These are phyloP conservation scores for Apotomis capreana DNA, from an alignment of 2,888 invertebrate genomes.

Conservation along the genomic window DNA sequence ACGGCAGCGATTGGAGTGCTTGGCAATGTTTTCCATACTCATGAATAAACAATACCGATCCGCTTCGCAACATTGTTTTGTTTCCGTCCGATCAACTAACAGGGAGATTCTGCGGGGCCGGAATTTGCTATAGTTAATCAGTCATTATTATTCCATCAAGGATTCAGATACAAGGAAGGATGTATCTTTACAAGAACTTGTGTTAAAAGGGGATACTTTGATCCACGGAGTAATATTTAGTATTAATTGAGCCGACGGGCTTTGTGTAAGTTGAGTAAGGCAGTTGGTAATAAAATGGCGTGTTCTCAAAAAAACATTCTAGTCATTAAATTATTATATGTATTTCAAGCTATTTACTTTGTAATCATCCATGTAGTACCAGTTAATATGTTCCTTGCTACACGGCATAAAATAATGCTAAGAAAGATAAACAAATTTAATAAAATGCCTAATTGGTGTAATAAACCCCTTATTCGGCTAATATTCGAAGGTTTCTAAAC, in stretches of 20 bases:
- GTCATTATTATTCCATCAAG: slow-evolving; percentile 27
- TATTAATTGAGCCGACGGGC: too few species aligned
- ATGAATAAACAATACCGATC: slow-evolving; percentile 63
- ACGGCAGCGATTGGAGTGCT: slow-evolving; percentile 56
- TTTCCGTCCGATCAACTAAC: slow-evolving; percentile 45
- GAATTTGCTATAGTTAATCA: slow-evolving; percentile 28
- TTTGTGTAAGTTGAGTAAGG: too few species aligned
- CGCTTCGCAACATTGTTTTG: slow-evolving; percentile 48
- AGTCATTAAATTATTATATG: too few species aligned
- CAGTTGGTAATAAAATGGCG: too few species aligned
- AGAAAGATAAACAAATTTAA: background rate
- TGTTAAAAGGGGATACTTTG: too few species aligned
- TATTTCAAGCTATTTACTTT: too few species aligned
- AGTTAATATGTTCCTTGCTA: background rate
- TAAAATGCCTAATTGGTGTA: slow-evolving; percentile 9
- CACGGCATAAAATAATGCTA: background rate
- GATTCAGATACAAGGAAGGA: background rate
- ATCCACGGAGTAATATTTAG: too few species aligned
- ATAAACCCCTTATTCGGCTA: slow-evolving; percentile 26
- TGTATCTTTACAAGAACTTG: too few species aligned
- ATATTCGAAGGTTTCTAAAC: slow-evolving; percentile 48
- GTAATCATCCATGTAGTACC: too few species aligned
- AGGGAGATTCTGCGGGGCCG: slow-evolving; percentile 28
- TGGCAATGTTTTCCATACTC: slow-evolving; percentile 58
- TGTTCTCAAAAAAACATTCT: too few species aligned